A percentile compares a stretch with the other conserved stretches of the same genome.
Conservation (phyloP, 2,113 vertebrate species). For the Felis catus region DNA sequence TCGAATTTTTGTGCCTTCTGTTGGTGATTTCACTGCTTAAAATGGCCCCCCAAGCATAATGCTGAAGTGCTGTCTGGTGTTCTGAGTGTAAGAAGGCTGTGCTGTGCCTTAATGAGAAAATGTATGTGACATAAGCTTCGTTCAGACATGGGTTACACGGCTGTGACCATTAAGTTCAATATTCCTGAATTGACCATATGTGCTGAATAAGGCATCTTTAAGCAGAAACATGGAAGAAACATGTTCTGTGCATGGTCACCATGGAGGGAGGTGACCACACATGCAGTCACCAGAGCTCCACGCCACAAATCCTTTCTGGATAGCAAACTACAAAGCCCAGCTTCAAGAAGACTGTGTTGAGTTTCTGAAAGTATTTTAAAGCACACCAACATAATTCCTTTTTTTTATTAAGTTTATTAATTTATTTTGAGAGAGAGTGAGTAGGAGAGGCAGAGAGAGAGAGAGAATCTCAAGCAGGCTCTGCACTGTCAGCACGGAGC, state of each 20-base stretch:
- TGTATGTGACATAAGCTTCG: background rate
- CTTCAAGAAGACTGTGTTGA: background rate
- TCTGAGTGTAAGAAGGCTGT: background rate
- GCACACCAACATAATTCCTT: background rate
- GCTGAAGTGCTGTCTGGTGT: background rate
- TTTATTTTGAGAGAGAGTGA: too few species aligned
- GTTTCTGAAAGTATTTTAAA: background rate
- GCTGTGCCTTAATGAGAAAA: background rate
- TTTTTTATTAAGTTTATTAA: too few species aligned
- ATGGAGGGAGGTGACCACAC: accelerated
- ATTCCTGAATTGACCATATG: background rate
- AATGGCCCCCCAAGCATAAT: background rate
- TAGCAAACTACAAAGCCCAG: background rate
- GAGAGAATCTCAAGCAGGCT: too few species aligned
- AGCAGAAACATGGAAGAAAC: background rate
- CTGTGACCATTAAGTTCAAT: background rate
- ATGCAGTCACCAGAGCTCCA: background rate
- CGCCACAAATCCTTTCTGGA: background rate
- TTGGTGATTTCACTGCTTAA: constrained; percentile 5
- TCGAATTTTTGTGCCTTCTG: background rate
- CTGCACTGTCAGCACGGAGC: too few species aligned
- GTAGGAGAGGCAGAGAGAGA: too few species aligned
- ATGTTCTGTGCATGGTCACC: background rate
- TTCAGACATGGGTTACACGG: background rate
- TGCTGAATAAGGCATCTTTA: background rate